Evolutionary conservation across 1,140 invertebrate species (phyloP).

Genomic region (Carcinoscorpius rotundicauda): DNA sequence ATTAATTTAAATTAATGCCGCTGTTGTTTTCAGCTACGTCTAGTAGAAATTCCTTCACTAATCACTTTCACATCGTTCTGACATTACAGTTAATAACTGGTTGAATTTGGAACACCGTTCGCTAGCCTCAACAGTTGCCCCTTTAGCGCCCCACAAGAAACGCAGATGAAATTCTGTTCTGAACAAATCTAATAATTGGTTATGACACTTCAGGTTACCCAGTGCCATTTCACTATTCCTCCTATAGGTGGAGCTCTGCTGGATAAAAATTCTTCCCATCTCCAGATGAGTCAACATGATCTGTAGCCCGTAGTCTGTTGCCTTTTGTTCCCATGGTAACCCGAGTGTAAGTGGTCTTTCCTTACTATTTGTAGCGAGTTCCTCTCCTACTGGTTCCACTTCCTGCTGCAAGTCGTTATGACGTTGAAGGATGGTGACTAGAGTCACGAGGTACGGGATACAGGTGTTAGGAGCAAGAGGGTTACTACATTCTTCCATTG

Average conservation of each 20-base stretch:
- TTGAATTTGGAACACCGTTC: slow-evolving; percentile 62
- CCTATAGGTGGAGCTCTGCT: slow-evolving; percentile 33
- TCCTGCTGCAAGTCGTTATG: not conserved
- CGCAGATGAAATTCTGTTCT: slow-evolving; percentile 72
- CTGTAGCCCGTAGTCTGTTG: slow-evolving; percentile 49
- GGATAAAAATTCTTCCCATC: slow-evolving; percentile 30
- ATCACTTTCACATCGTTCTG: slow-evolving; percentile 47
- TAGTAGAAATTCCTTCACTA: too few relatives aligned
- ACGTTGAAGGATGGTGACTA: slow-evolving; percentile 33
- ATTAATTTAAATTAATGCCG: too few relatives aligned
- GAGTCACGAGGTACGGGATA: slow-evolving; percentile 42
- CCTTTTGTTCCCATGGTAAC: slow-evolving; percentile 48
- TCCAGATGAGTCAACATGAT: slow-evolving; percentile 35
- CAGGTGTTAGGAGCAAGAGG: slow-evolving; percentile 76
- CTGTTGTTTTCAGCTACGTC: too few relatives aligned
- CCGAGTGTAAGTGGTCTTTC: slow-evolving; percentile 8
- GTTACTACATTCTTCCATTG: slow-evolving; percentile 78
- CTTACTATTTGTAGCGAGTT: not conserved
- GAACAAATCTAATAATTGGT: slow-evolving; percentile 58
- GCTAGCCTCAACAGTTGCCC: slow-evolving; percentile 45
- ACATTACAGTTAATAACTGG: slow-evolving; percentile 60
- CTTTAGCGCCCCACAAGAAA: slow-evolving; percentile 71
- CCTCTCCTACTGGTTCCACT: not conserved
- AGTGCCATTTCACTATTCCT: slow-evolving; percentile 61
- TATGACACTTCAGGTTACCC: slow-evolving; percentile 43